Percentiles rank a stretch among this genome's conserved stretches.
phyloP scores from a whole-genome alignment of 2,113 vertebrate species.

The Neolamprologus sp. region DNA sequence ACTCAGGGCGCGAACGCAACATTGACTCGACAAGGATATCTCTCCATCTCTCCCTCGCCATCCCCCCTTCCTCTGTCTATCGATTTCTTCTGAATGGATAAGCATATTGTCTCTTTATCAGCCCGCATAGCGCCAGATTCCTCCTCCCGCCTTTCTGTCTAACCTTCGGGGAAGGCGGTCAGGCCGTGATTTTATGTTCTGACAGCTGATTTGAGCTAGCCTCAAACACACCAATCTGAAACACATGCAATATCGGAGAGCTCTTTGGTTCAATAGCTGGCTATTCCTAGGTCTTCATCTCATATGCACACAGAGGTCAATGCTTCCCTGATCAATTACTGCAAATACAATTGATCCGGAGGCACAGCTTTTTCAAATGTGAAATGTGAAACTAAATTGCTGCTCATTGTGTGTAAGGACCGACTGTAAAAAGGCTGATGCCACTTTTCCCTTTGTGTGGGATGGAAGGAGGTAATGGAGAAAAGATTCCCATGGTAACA shows the following conservation, averaged over 20 bases:
- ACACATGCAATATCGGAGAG: slow-evolving; percentile 48
- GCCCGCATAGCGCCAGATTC: background rate
- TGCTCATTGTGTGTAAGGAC: background rate
- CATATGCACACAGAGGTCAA: slow-evolving; percentile 41
- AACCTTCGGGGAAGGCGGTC: slow-evolving; percentile 29
- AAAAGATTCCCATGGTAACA: slow-evolving; percentile 42
- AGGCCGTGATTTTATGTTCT: background rate
- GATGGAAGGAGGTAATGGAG: background rate
- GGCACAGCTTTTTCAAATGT: slow-evolving; percentile 3
- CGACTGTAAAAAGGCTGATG: slow-evolving; percentile 24
- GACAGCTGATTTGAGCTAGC: slow-evolving; percentile 1
- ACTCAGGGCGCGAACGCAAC: background rate
- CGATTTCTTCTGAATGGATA: slow-evolving; percentile 42
- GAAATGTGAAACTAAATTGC: slow-evolving; percentile 32
- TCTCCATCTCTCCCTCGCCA: slow-evolving; percentile 4
- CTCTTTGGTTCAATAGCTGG: slow-evolving; percentile 46
- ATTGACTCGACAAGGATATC: slow-evolving; percentile 44
- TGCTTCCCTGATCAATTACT: slow-evolving; percentile 54
- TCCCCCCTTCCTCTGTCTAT: slow-evolving; percentile 8
- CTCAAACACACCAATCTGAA: slow-evolving; percentile 10
- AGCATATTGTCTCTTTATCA: slow-evolving; percentile 42
- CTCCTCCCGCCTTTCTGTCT: background rate
- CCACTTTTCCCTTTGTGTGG: background rate
- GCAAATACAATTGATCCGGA: slow-evolving; percentile 56
- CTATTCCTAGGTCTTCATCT: slow-evolving; percentile 44